A percentile compares a stretch with the other conserved stretches of the same genome.
Evolutionary conservation across 2,113 vertebrate species (phyloP).

Genomic region (Castor canadensis): DNA sequence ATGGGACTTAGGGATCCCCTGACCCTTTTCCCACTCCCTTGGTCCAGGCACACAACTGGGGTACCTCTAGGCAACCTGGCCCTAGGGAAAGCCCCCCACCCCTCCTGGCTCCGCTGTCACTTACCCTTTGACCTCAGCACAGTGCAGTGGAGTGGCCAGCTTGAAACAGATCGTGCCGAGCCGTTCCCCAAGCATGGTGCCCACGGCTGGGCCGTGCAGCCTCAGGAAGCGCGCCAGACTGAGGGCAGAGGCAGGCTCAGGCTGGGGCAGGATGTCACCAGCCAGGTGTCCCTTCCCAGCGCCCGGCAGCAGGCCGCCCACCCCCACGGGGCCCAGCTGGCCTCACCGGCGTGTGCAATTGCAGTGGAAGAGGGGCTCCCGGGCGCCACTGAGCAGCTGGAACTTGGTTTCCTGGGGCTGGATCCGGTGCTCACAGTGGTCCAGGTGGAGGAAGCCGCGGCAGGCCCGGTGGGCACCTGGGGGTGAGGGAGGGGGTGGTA

Average conservation of each 20-base stretch:
- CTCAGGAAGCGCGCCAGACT: constrained; percentile 82
- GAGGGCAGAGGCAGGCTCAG: constrained; percentile 46
- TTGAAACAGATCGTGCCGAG: constrained; percentile 81
- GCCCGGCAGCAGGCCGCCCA: background rate
- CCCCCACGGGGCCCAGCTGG: background rate
- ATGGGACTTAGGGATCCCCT: background rate
- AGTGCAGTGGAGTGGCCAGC: constrained; percentile 40
- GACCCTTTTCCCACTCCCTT: background rate
- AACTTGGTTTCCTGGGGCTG: constrained; percentile 83
- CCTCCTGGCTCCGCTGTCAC: background rate
- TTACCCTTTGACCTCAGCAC: constrained; percentile 60
- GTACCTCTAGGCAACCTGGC: background rate
- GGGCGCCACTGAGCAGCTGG: constrained; percentile 83
- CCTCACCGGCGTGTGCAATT: constrained; percentile 88
- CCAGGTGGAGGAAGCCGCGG: constrained; percentile 81
- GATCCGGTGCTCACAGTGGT: constrained; percentile 84
- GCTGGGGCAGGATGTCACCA: background rate
- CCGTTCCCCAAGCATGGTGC: constrained; percentile 71
- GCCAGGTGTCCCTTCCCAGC: background rate
- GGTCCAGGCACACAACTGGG: background rate
- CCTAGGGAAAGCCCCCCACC: background rate
- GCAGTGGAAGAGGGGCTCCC: constrained; percentile 87
- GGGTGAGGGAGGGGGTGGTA: rapidly evolving
- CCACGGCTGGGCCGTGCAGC: background rate
- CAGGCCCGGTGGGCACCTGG: constrained; percentile 81